These are phyloP conservation scores for Acutogordius australiensis DNA, from an alignment of 2,888 invertebrate genomes.

Conservation along the genomic window DNA sequence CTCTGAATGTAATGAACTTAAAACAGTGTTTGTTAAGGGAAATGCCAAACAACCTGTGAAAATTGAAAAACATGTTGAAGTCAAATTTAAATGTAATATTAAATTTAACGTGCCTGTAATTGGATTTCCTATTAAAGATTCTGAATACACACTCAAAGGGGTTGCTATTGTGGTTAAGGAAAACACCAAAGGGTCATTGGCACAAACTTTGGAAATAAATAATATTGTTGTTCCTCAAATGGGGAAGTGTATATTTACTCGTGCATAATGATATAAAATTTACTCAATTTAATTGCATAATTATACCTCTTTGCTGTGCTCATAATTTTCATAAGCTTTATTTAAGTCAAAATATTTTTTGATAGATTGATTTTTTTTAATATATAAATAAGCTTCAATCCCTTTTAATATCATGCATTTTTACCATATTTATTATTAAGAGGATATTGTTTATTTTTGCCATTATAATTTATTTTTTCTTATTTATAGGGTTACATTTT, in stretches of 20 bases:
- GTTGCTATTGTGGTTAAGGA: not conserved
- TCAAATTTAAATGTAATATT: not conserved
- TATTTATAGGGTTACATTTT: no score
- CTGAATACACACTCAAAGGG: not conserved
- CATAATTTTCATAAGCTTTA: no score
- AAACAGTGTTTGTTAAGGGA: not conserved
- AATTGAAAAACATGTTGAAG: conserved; percentile 1
- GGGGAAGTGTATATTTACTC: not conserved
- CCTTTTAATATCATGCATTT: no score
- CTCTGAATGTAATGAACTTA: not conserved
- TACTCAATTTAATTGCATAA: no score
- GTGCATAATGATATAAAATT: conserved; percentile 1
- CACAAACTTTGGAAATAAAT: not conserved
- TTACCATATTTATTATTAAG: no score
- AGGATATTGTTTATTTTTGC: no score
- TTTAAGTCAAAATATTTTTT: no score
- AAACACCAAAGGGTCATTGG: not conserved
- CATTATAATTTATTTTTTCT: no score
- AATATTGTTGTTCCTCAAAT: not conserved
- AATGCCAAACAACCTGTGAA: not conserved
- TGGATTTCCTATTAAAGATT: not conserved
- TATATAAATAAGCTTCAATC: no score
- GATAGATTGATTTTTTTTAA: no score
- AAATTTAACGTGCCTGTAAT: not conserved
- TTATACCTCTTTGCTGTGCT: no score